Percentiles rank a stretch among this genome's conserved stretches.
Evolutionary conservation across 2,888 invertebrate species (phyloP).

Genomic region (Cheilosia grossa): DNA sequence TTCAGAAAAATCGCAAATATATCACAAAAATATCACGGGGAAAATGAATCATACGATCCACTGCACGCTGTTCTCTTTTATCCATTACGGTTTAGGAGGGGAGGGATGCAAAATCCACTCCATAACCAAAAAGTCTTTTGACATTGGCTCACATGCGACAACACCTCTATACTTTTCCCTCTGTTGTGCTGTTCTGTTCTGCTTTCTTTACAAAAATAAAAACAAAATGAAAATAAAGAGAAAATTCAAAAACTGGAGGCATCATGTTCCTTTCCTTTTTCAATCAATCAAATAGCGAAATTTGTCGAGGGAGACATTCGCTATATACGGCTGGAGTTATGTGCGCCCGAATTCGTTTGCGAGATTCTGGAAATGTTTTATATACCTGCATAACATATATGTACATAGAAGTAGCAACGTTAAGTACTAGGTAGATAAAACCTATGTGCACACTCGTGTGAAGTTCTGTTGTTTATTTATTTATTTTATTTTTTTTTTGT

Average conservation of each 20-base stretch:
- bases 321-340: conserved; percentile 11
- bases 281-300: conserved; percentile 69
- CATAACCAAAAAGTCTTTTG: conserved; percentile 22
- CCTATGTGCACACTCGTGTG: too few relatives aligned
- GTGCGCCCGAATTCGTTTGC: conserved; percentile 14
- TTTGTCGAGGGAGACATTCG: conserved; percentile 55
- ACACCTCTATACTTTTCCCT: conserved; percentile 10
- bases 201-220: conserved; percentile 22
- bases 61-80: conserved; percentile 52
- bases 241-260: conserved; percentile 40
- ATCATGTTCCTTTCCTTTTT: conserved; percentile 59
- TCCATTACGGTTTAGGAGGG: conserved; percentile 30
- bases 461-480: too few relatives aligned
- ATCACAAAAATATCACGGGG: conserved; percentile 46
- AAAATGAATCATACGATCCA: conserved; percentile 61
- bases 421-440: neutral
- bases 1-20: conserved; percentile 33
- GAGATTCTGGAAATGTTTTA: conserved; percentile 53
- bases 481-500: too few relatives aligned
- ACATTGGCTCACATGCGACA: conserved; percentile 35
- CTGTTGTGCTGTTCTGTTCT: conserved; percentile 5
- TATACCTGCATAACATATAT: neutral
- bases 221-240: conserved; percentile 1
- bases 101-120: conserved; percentile 3
- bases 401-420: neutral